Evolutionary conservation across 2,797 vertebrate genomes (phyloP).

Genomic region (Amazona finschi): DNA sequence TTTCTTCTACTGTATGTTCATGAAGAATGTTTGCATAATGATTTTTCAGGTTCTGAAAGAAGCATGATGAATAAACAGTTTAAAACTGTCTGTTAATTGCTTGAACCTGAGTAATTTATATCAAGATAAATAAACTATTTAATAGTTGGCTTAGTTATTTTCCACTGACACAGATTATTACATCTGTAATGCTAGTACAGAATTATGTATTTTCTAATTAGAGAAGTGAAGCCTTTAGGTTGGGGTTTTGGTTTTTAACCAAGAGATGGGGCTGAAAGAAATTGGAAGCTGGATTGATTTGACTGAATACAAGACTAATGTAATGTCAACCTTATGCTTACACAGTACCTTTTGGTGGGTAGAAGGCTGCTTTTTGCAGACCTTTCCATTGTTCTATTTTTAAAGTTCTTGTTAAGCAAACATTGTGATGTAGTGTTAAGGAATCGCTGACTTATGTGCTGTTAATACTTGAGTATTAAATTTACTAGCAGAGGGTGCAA

Average conservation of each 20-base stretch:
- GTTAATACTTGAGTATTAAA: background rate
- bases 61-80: background rate
- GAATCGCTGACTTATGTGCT: background rate
- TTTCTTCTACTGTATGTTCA: background rate
- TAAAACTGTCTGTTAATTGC: background rate
- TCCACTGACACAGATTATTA: background rate
- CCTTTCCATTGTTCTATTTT: slow-evolving; percentile 3
- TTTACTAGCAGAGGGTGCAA: background rate
- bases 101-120: background rate
- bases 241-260: background rate
- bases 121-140: background rate
- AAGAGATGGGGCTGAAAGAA: background rate
- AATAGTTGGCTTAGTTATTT: background rate
- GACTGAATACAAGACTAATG: background rate
- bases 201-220: slow-evolving; percentile 22
- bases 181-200: background rate
- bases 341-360: background rate
- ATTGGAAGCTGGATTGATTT: background rate
- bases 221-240: background rate
- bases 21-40: background rate
- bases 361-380: background rate
- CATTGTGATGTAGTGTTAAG: background rate
- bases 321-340: background rate
- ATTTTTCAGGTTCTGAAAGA: background rate
- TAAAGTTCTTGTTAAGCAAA: background rate